Evolutionary conservation across 2,113 vertebrate species (phyloP).

Genomic region (Pseudonaja textilis): DNA sequence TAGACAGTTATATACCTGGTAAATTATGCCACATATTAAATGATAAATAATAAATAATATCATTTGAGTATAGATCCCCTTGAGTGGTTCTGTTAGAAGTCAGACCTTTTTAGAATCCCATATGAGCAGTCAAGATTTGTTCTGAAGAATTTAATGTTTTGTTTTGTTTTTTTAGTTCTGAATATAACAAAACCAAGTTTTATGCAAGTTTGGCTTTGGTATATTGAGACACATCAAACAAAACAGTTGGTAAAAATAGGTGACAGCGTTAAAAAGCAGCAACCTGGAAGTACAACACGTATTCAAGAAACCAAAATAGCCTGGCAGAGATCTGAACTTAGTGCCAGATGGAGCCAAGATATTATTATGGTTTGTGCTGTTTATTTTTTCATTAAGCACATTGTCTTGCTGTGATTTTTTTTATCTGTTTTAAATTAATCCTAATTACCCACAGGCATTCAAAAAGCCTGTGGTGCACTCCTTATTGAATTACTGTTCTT

Average conservation of each 20-base stretch:
- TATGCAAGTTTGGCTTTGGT: neutral
- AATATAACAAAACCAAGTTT: neutral
- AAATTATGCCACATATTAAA: neutral
- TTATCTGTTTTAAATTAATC: neutral
- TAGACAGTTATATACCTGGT: neutral
- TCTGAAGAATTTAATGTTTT: neutral
- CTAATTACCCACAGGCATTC: neutral
- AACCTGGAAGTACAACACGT: neutral
- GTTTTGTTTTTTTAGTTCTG: neutral
- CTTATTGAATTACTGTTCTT: neutral
- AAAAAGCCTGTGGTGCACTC: neutral
- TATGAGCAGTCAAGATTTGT: neutral
- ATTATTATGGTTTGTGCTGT: neutral
- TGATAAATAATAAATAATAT: neutral
- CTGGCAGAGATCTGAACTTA: neutral
- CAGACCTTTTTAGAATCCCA: neutral
- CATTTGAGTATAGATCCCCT: neutral
- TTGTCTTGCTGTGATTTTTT: constrained; percentile 13
- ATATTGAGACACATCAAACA: neutral
- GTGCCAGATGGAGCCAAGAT: neutral
- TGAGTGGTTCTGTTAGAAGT: neutral
- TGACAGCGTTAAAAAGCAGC: neutral
- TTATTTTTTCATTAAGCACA: constrained; percentile 2
- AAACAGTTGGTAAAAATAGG: constrained; percentile 7
- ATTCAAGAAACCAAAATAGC: neutral